Conservation (phyloP, 2,113 vertebrate species). For the Petroica traversi region DNA sequence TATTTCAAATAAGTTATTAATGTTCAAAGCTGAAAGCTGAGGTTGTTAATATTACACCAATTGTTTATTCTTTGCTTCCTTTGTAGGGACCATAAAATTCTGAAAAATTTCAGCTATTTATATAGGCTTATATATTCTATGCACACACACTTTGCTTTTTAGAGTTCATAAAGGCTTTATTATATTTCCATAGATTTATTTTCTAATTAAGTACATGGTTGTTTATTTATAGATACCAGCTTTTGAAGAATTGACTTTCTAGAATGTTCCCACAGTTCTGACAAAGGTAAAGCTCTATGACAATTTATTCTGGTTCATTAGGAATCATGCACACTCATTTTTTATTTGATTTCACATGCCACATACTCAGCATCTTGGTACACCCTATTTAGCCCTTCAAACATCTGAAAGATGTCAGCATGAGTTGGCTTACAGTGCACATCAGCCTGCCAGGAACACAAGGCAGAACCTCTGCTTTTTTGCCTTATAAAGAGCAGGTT, state of each 20-base stretch:
- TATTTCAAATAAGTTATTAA: constrained; percentile 37
- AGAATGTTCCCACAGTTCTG: neutral
- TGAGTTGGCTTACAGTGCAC: neutral
- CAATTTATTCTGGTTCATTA: neutral
- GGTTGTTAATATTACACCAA: neutral
- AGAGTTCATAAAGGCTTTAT: neutral
- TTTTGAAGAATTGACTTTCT: neutral
- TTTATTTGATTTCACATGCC: neutral
- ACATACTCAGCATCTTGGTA: neutral
- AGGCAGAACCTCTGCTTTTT: neutral
- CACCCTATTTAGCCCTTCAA: neutral
- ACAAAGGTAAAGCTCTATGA: neutral
- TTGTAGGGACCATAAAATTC: neutral
- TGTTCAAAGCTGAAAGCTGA: neutral
- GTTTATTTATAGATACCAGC: neutral
- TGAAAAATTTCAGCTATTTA: neutral
- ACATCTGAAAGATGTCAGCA: neutral
- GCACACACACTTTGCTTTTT: neutral
- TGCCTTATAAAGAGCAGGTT: neutral
- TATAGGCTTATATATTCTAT: neutral
- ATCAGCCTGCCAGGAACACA: neutral
- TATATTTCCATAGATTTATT: neutral
- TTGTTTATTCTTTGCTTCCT: neutral
- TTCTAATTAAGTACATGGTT: neutral
- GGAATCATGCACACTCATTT: neutral